Percentiles rank a stretch among this genome's conserved stretches.
phyloP scores from a whole-genome alignment of 1,140 invertebrate species.

The Leptopilina clavipes region DNA sequence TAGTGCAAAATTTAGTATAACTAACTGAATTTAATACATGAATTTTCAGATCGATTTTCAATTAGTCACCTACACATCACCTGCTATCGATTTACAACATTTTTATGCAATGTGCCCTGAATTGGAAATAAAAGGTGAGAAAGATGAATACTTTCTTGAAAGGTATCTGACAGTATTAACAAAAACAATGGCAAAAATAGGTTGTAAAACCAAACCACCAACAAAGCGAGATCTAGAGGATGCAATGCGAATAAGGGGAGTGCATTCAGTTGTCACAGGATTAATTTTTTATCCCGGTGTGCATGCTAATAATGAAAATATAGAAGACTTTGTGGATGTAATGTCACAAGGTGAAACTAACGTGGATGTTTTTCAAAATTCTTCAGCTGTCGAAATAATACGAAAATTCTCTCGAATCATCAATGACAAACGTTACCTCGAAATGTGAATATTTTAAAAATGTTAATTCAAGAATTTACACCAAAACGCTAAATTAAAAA shows the following conservation, averaged over 20 bases:
- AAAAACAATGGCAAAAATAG: conserved; percentile 45
- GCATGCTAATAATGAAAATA: conserved; percentile 46
- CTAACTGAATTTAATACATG: too few relatives aligned
- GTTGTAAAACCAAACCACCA: conserved; percentile 50
- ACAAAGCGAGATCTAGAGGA: conserved; percentile 46
- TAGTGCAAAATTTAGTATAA: too few relatives aligned
- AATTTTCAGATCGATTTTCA: neutral
- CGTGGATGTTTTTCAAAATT: conserved; percentile 54
- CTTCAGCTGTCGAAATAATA: conserved; percentile 38
- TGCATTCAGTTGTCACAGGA: conserved; percentile 45
- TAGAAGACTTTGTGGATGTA: conserved; percentile 43
- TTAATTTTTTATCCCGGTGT: conserved; percentile 53
- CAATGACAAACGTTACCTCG: conserved; percentile 54
- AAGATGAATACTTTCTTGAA: conserved; percentile 51
- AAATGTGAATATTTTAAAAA: conserved; percentile 39
- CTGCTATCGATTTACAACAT: conserved; percentile 72
- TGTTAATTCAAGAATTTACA: neutral
- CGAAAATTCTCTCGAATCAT: conserved; percentile 49
- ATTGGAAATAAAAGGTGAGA: conserved; percentile 43
- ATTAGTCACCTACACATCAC: conserved; percentile 61
- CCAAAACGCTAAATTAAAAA: too few relatives aligned
- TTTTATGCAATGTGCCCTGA: conserved; percentile 69
- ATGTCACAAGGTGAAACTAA: conserved; percentile 40
- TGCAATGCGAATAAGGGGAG: conserved; percentile 51
- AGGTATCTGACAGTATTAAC: conserved; percentile 45